phyloP scores from a whole-genome alignment of 2,888 invertebrate species.

The Drosophila flavopinicola region DNA sequence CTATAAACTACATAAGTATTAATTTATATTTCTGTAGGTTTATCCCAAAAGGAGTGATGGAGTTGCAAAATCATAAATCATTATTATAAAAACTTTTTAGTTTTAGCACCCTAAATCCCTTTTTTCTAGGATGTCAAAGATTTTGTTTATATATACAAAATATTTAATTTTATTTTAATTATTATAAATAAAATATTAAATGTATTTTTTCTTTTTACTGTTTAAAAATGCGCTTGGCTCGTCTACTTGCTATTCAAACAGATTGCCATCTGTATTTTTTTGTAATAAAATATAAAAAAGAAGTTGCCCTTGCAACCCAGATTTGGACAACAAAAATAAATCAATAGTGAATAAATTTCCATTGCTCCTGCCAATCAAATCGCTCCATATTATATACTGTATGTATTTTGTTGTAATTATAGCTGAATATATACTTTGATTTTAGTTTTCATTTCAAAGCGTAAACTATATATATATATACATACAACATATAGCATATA shows the following conservation, averaged over 20 bases:
- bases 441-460: slow-evolving; percentile 14
- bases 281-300: not conserved
- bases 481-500: slow-evolving; percentile 11
- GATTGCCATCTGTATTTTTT: not conserved
- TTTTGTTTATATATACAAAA: no score
- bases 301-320: not conserved
- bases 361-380: slow-evolving; percentile 6
- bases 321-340: not conserved
- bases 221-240: not conserved
- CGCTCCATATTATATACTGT: not conserved
- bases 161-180: no score
- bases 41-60: slow-evolving; percentile 11
- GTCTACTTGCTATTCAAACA: no score
- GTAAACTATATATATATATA: slow-evolving; percentile 5
- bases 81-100: no score
- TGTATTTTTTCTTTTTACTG: no score
- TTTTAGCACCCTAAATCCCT: no score
- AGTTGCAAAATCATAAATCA: not conserved
- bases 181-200: no score
- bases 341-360: slow-evolving; percentile 1
- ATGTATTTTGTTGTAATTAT: slow-evolving; percentile 1
- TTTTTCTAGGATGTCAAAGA: no score
- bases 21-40: not conserved
- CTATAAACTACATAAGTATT: slow-evolving; percentile 1
- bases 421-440: slow-evolving; percentile 8